phyloP scores from a whole-genome alignment of 1,140 invertebrate species.

The Polyergus mexicanus region DNA sequence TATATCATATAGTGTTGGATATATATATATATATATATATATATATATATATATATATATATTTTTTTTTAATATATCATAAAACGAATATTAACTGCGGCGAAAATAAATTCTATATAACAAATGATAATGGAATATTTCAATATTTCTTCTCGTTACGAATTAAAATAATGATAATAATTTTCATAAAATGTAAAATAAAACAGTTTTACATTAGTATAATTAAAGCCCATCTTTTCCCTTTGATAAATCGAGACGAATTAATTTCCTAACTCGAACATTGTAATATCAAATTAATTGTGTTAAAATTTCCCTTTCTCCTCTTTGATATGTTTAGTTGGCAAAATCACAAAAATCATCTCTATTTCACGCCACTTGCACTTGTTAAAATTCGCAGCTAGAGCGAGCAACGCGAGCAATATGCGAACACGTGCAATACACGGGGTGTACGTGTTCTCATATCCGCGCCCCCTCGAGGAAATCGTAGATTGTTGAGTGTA shows the following conservation, averaged over 20 bases:
- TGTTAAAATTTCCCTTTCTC: not conserved
- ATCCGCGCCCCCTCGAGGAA: conserved; percentile 45
- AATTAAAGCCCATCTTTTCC: not conserved
- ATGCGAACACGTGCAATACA: conserved; percentile 25
- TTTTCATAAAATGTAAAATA: not conserved
- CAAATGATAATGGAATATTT: not conserved
- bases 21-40: no score
- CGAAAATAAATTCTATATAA: not conserved
- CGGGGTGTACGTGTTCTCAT: conserved; percentile 38
- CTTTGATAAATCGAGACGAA: not conserved
- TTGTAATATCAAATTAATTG: conserved; percentile 10
- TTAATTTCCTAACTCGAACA: not conserved
- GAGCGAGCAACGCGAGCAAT: conserved; percentile 3
- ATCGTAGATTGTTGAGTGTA: conserved; percentile 41
- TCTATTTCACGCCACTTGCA: not conserved
- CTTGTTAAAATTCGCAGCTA: conserved; percentile 31
- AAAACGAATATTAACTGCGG: not conserved
- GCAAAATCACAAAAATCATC: not conserved
- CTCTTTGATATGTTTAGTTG: conserved; percentile 17
- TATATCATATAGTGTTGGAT: no score
- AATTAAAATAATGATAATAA: not conserved
- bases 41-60: no score
- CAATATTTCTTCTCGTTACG: not conserved
- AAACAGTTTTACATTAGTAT: not conserved
- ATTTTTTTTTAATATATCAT: conserved; percentile 19